Evolutionary conservation across 2,888 invertebrate species (phyloP).

Genomic region (Sinohyriopsis cumingii): DNA sequence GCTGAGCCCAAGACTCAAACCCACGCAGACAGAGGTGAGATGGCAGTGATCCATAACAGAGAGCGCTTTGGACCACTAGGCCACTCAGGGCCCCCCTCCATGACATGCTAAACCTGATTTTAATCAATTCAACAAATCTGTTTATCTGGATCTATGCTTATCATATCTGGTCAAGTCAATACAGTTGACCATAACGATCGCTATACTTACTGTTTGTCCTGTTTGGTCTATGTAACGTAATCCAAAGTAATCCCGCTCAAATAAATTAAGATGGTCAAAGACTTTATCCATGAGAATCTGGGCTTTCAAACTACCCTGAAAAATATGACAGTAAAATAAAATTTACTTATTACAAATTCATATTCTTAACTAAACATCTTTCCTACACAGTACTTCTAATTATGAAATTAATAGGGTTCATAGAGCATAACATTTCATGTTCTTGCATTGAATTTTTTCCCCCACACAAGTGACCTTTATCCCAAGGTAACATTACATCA

Average conservation of each 20-base stretch:
- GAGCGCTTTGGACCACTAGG: too few relatives aligned
- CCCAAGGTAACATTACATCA: too few relatives aligned
- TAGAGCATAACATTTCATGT: too few relatives aligned
- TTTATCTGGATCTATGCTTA: not conserved
- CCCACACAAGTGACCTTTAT: too few relatives aligned
- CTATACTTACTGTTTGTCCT: constrained; percentile 66
- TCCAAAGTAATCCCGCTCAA: constrained; percentile 98
- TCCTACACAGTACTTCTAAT: not conserved
- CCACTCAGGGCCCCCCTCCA: too few relatives aligned
- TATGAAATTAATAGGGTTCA: not conserved
- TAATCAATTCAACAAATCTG: not conserved
- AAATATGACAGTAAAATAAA: constrained; percentile 40
- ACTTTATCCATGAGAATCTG: constrained; percentile 89
- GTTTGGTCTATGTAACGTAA: constrained; percentile 86
- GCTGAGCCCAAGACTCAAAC: too few relatives aligned
- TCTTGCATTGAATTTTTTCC: too few relatives aligned
- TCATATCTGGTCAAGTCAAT: constrained; percentile 2
- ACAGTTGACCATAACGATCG: not conserved
- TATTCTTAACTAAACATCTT: not conserved
- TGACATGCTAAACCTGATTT: not conserved
- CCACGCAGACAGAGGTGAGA: too few relatives aligned
- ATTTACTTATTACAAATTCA: not conserved
- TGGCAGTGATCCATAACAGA: too few relatives aligned
- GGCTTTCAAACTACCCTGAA: constrained; percentile 93
- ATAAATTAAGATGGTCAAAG: constrained; percentile 92